Evolutionary conservation across 2,888 invertebrate genomes (phyloP), one percentile per base, ranked within the genome.

Genomic region (Agrochola circellaris): DNA sequence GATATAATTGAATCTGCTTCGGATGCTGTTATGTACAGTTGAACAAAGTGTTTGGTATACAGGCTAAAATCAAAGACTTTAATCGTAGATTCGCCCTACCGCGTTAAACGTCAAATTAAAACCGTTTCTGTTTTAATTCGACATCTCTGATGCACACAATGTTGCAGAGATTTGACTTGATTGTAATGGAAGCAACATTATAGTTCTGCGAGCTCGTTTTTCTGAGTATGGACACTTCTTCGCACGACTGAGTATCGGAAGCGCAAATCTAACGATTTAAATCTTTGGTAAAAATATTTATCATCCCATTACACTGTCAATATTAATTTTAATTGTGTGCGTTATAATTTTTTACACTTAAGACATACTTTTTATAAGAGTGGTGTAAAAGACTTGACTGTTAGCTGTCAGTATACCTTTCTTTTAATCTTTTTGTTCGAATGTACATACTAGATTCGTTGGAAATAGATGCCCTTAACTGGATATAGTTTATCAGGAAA

Each of bases 1-100:
- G 73, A 72, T 84, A 76, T 84, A 86, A 81, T 85, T 77, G 73
- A 77, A 81, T 86, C 68, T 68, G 45, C 62, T 48, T 58, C 56
- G 68, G 34, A 20, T 70, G 30, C 61, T 62, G 42, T 72, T 56
- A n/a, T 23, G 45, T 23, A 66, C 20, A 48, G 20, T 7, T 7
- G 26, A 66, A 20, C 45, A 20, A 45, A 66, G 20, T 13, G 20
- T 8, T 26, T 66, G 26, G 13, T 45, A 45, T 3, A 0, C 45
- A 66, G 65, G 26, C 45, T n/a, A 26, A 42, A 17, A 42, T 6
- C 26, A 6, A 58, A 56, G 11, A n/a, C 23, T n/a, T 56, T 11
- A 54, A n/a, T 56, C 11, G 11, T n/a, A 11, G 56, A 56, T 17
- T 20, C 13, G 11, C 2, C 54, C n/a, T 56, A n/a, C 11, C 56